A percentile compares a stretch with the other conserved stretches of the same genome.
These are phyloP conservation scores for Chymomyza procnemis DNA, from an alignment of 2,888 invertebrate genomes.

Conservation along the genomic window DNA sequence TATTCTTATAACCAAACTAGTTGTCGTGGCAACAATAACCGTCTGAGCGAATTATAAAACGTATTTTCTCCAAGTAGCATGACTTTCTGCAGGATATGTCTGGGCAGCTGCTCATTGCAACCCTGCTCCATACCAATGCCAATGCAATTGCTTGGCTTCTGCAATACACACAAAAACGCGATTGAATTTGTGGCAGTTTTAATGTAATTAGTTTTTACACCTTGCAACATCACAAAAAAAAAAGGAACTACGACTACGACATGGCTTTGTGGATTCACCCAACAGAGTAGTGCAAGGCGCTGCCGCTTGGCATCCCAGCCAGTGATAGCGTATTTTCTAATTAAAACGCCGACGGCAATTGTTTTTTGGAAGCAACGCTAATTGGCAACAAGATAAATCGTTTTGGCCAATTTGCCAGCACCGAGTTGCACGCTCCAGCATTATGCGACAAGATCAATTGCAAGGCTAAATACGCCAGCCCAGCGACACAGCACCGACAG, in stretches of 20 bases:
- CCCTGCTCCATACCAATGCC: no score
- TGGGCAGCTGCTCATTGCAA: no score
- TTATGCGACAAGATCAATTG: conserved; percentile 69
- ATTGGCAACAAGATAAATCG: conserved; percentile 70
- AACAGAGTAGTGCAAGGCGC: background rate
- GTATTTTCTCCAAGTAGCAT: no score
- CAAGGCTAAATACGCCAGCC: conserved; percentile 6
- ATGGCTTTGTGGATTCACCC: background rate
- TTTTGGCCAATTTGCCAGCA: conserved; percentile 51
- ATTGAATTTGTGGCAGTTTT: conserved; percentile 71
- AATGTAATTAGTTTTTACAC: conserved; percentile 71
- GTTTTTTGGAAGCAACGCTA: conserved; percentile 50
- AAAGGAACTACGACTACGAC: background rate
- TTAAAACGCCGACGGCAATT: conserved; percentile 63
- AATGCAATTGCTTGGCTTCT: background rate
- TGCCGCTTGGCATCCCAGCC: conserved; percentile 7
- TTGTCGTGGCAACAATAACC: no score
- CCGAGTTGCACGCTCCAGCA: conserved; percentile 33
- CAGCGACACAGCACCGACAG: conserved; percentile 13
- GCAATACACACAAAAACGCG: conserved; percentile 41
- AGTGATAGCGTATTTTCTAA: conserved; percentile 57
- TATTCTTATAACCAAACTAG: no score
- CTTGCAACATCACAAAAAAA: no score
- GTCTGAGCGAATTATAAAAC: no score
- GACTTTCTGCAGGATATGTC: no score